Evolutionary conservation across 2,113 vertebrate genomes (phyloP).

Genomic region (Heptranchias perlo): DNA sequence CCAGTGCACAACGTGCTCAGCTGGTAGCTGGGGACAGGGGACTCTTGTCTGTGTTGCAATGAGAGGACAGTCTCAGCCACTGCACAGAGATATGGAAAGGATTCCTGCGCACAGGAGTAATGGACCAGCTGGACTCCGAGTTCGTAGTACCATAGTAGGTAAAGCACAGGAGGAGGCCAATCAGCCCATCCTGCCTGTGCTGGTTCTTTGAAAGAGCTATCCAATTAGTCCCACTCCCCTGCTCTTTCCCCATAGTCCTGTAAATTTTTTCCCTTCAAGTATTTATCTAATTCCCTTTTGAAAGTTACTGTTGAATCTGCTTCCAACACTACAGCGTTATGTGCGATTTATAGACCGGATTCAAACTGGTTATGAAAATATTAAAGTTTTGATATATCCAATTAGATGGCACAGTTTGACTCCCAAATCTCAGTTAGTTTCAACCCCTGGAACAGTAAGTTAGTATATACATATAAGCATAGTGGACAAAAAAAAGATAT

Average conservation of each 20-base stretch:
- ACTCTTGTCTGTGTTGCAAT: neutral
- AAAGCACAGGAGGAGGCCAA: no score
- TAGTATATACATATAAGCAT: constrained; percentile 19
- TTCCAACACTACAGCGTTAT: no score
- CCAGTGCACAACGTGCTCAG: neutral
- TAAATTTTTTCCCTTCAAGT: no score
- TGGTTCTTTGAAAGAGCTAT: no score
- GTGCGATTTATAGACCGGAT: constrained; percentile 6
- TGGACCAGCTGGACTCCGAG: no score
- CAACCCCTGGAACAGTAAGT: neutral
- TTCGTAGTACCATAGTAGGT: no score
- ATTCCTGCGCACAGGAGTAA: neutral
- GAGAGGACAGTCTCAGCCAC: neutral
- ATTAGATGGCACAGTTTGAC: neutral
- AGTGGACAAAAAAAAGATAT: neutral
- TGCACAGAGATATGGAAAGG: neutral
- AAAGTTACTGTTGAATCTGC: no score
- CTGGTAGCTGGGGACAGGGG: neutral
- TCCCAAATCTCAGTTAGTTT: neutral
- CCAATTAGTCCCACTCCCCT: no score
- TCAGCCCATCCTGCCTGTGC: no score
- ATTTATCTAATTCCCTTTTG: no score
- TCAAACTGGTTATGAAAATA: neutral
- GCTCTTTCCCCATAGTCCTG: no score
- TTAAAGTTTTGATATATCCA: constrained; percentile 1